A percentile compares a stretch with the other conserved stretches of the same genome.
phyloP scores from a whole-genome alignment of 1,140 invertebrate species.

The Scaptomyza montana region DNA sequence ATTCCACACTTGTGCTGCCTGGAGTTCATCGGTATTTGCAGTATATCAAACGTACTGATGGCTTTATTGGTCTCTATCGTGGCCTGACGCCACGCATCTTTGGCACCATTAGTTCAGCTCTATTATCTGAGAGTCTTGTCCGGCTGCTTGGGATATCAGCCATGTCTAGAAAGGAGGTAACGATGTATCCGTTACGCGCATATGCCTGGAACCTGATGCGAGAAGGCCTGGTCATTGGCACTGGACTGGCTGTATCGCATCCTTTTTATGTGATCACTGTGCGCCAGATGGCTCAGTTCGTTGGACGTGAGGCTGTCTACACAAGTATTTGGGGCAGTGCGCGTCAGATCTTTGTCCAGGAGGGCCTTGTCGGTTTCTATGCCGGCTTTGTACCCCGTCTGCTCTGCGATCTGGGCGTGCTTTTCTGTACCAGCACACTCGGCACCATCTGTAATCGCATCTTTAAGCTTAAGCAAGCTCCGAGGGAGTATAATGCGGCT shows the following conservation, averaged over 20 bases:
- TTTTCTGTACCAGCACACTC: constrained; percentile 34
- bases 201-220: constrained; percentile 32
- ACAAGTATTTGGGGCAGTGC: constrained; percentile 11
- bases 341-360: neutral
- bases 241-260: constrained; percentile 43
- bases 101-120: constrained; percentile 2
- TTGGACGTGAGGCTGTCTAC: constrained; percentile 44
- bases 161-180: neutral
- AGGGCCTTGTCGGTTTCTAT: constrained; percentile 42
- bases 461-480: neutral
- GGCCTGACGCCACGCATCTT: constrained; percentile 45
- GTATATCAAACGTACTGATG: constrained; percentile 46
- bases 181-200: neutral
- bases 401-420: constrained; percentile 36
- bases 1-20: constrained; percentile 30
- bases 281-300: constrained; percentile 63
- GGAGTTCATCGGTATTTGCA: constrained; percentile 49
- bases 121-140: constrained; percentile 33
- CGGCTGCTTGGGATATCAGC: constrained; percentile 10
- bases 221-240: constrained; percentile 35
- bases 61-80: constrained; percentile 48
- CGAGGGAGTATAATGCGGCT: constrained; percentile 37
- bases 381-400: constrained; percentile 51
- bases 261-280: constrained; percentile 57
- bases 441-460: constrained; percentile 20